Percentiles rank a stretch among this genome's conserved stretches.
Conservation (phyloP, 2,888 invertebrate genomes). For the Dilophus febrilis region DNA sequence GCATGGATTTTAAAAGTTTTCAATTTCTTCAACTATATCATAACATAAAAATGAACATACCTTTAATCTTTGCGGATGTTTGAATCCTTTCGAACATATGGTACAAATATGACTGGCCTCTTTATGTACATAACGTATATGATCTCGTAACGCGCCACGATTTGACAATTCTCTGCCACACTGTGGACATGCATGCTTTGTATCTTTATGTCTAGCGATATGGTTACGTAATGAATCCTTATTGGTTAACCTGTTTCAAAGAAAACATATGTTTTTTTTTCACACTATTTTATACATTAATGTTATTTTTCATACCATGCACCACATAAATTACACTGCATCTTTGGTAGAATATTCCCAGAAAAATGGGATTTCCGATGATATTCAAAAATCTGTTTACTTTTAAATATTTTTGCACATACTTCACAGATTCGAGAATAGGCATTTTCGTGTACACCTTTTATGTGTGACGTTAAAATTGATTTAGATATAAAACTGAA, state of each 20-base stretch:
- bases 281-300: no score
- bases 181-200: neutral
- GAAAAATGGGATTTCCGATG: conserved; percentile 21
- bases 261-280: no score
- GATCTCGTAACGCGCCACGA: conserved; percentile 24
- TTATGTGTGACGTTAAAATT: conserved; percentile 1
- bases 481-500: neutral
- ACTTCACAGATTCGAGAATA: conserved; percentile 3
- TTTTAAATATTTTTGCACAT: conserved; percentile 3
- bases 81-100: conserved; percentile 25
- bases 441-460: neutral
- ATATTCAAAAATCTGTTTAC: conserved; percentile 21
- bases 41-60: conserved; percentile 12
- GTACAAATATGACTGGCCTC: conserved; percentile 22
- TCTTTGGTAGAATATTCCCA: conserved; percentile 18
- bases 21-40: no score
- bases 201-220: neutral
- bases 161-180: conserved; percentile 22
- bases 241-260: no score
- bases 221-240: neutral
- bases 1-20: no score
- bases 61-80: conserved; percentile 23
- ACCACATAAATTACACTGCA: conserved; percentile 25
- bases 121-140: conserved; percentile 23
- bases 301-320: conserved; percentile 17